phyloP scores from a whole-genome alignment of 2,888 invertebrate genomes.

The Drosophila merina region DNA sequence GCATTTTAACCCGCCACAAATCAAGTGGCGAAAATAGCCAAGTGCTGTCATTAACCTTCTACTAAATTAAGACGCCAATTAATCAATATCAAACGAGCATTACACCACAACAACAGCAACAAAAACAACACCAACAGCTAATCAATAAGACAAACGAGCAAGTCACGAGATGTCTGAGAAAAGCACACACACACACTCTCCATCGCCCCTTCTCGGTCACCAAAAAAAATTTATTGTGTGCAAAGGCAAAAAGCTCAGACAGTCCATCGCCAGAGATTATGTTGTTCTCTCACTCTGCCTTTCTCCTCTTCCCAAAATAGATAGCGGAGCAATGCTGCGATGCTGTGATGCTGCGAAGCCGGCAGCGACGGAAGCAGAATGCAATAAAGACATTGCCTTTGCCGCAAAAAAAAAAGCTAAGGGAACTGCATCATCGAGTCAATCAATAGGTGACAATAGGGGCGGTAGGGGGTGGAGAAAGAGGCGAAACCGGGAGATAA shows the following conservation, averaged over 20 bases:
- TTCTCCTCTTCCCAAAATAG: slow-evolving; percentile 38
- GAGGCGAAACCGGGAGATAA: not conserved
- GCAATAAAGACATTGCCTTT: slow-evolving; percentile 34
- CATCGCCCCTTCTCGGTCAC: not conserved
- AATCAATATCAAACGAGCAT: slow-evolving; percentile 50
- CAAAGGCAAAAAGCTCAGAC: slow-evolving; percentile 34
- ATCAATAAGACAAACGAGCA: slow-evolving; percentile 71
- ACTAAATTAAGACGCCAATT: slow-evolving; percentile 47
- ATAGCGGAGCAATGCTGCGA: slow-evolving; percentile 19
- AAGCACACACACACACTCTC: slow-evolving; percentile 17
- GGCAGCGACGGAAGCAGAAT: slow-evolving; percentile 33
- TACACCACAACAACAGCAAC: slow-evolving; percentile 28
- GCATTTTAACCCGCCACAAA: slow-evolving; percentile 23
- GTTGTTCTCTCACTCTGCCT: slow-evolving; percentile 10
- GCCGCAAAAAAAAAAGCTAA: slow-evolving; percentile 15
- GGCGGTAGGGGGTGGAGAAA: not conserved
- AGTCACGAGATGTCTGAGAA: slow-evolving; percentile 61
- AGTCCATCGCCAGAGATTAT: slow-evolving; percentile 48
- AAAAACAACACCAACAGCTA: slow-evolving; percentile 41
- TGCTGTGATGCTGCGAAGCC: slow-evolving; percentile 7
- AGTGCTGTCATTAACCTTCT: slow-evolving; percentile 49
- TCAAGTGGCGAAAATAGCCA: slow-evolving; percentile 44
- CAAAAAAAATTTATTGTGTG: slow-evolving; percentile 60
- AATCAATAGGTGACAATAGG: slow-evolving; percentile 27
- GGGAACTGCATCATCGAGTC: slow-evolving; percentile 29